Base-by-base conservation (phyloP, 1,140 invertebrate species). In the Callitettix versicolor region DNA sequence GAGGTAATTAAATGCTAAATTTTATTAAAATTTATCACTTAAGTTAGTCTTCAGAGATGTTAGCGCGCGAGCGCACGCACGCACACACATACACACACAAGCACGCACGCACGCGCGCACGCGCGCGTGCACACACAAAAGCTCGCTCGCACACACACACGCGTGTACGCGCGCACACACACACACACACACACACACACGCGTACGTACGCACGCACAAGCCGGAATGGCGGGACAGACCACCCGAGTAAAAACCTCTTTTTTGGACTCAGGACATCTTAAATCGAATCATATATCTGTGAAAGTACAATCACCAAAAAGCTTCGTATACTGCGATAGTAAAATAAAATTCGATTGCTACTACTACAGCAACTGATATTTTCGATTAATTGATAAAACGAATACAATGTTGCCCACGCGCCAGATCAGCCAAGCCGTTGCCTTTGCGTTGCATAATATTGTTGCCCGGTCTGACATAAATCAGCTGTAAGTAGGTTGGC, bases 401-500 rank as follows among this genome's bases (percentile, higher is more conserved):
- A 33, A 49, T 22, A 49, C n/a, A 49, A 9, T n/a, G 24, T 24
- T 9, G n/a, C 14, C 14, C 7, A 18, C 7, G 41, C 20, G 41
- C 14, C 14, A 15, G 41, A 18, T 18, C 17, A 18, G 14, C 14
- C 20, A 15, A 14, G 21, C 6, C 22, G 47, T 33, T 15, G 18
- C 26, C 21, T 24, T 15, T 24, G 47, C 47, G 44, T 47, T 47
- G 44, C 44, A 47, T 47, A 47, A 47, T 47, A 22, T 33, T 49
- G 22, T 49, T 14, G 24, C 24, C 22, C 47, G n/a, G n/a, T n/a
- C n/a, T n/a, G n/a, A 30, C 47, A 33, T 49, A 49, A 49, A 49
- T 49, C 47, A 49, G 24, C 47, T 4, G 22, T 36, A 53, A 53
- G 52, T 53, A 53, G 52, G 26, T 15, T 36, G 24, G 38, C 21